Evolutionary conservation across 2,113 vertebrate species (phyloP).

Genomic region (Myotis yumanensis): DNA sequence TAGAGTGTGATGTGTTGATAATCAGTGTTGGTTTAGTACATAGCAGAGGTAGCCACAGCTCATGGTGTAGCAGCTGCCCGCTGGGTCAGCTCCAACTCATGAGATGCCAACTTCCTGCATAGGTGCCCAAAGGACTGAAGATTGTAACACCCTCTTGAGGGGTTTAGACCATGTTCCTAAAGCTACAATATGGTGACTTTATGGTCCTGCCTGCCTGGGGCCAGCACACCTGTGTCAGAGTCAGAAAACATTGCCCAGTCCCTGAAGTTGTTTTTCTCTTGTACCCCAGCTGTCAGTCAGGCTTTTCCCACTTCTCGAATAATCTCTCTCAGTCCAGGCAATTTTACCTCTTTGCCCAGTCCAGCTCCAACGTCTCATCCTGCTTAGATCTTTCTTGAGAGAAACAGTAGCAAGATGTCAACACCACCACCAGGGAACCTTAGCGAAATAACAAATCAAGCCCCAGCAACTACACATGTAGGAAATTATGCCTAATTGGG

Average conservation of each 20-base stretch:
- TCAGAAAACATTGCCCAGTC: not conserved
- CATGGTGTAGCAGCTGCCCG: not conserved
- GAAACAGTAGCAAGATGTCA: not conserved
- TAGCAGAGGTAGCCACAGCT: conserved; percentile 37
- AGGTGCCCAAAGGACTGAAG: not conserved
- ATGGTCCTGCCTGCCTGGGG: not conserved
- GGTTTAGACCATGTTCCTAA: not conserved
- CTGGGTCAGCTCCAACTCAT: not conserved
- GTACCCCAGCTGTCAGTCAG: not conserved
- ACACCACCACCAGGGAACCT: not conserved
- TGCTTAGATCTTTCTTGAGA: not conserved
- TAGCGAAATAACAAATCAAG: not conserved
- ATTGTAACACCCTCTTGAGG: accelerated
- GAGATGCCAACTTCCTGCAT: not conserved
- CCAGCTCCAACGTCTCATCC: not conserved
- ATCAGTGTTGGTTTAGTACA: conserved; percentile 70
- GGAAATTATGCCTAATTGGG: not conserved
- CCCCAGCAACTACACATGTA: not conserved
- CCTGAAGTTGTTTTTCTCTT: not conserved
- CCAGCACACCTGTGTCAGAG: accelerated
- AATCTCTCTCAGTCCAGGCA: not conserved
- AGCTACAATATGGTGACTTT: accelerated
- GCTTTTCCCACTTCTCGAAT: not conserved
- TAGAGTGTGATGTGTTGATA: conserved; percentile 76
- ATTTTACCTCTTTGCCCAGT: not conserved